These are phyloP conservation scores for Podarcis lilfordi DNA, from an alignment of 2,797 vertebrate genomes.

Conservation along the genomic window DNA sequence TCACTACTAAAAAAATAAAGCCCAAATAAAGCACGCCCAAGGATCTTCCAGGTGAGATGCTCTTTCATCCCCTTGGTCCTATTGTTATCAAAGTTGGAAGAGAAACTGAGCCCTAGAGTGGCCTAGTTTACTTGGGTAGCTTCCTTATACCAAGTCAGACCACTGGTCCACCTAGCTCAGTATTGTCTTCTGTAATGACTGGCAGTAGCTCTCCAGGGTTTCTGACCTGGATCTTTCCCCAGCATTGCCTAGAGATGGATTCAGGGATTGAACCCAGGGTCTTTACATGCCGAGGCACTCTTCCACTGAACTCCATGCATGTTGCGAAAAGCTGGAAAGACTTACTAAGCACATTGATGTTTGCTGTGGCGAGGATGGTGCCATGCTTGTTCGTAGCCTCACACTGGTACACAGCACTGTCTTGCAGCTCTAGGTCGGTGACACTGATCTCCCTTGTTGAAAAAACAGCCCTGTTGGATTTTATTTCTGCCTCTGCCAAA, in stretches of 20 bases:
- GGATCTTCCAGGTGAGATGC: background rate
- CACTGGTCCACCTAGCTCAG: background rate
- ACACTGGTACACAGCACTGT: constrained; percentile 94
- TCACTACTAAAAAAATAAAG: background rate
- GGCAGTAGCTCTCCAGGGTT: background rate
- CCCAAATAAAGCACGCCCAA: no score
- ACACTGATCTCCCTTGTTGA: constrained; percentile 76
- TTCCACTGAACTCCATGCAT: background rate
- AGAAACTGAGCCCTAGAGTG: background rate
- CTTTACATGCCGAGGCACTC: background rate
- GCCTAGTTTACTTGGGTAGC: background rate
- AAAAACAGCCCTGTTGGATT: constrained; percentile 67
- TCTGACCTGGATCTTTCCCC: background rate
- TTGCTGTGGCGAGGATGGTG: constrained; percentile 88
- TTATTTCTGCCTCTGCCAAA: constrained; percentile 67
- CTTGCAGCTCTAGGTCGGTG: constrained; percentile 81
- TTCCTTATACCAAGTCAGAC: background rate
- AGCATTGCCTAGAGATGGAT: background rate
- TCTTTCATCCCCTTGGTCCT: background rate
- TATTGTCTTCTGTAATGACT: background rate
- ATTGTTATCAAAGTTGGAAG: background rate
- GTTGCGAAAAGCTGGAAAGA: background rate
- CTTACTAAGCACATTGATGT: constrained; percentile 93
- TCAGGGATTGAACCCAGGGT: no score
- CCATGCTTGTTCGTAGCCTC: constrained; percentile 92